Conservation (phyloP, 2,113 vertebrate species). For the Vulpes vulpes region DNA sequence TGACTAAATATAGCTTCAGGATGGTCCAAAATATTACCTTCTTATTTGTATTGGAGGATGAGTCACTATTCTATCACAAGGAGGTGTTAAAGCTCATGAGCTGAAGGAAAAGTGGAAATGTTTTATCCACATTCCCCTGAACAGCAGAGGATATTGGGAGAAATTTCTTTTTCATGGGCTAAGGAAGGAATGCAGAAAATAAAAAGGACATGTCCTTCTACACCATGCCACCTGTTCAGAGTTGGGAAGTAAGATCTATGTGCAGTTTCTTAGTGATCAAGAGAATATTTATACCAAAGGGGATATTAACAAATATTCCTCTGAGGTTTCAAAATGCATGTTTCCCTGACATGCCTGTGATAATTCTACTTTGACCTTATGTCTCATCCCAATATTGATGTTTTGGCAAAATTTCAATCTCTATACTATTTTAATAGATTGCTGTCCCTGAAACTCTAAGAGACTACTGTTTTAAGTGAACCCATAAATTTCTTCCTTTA, state of each 20-base stretch:
- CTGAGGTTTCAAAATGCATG: background rate
- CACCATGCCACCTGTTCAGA: background rate
- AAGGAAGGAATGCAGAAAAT: background rate
- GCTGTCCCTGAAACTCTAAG: background rate
- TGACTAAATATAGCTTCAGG: background rate
- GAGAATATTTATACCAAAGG: background rate
- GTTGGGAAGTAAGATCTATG: background rate
- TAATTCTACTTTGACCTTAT: background rate
- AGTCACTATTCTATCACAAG: background rate
- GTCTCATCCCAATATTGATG: background rate
- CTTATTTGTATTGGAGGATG: background rate
- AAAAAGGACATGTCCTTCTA: background rate
- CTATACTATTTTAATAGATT: background rate
- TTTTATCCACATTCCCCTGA: background rate
- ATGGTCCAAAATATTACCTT: background rate
- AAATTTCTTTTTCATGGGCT: background rate
- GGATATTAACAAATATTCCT: background rate
- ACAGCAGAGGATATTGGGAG: background rate
- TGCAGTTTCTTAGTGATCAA: background rate
- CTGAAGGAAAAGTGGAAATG: background rate
- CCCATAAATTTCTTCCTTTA: slow-evolving; percentile 18
- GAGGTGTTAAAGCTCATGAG: background rate
- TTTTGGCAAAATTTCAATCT: background rate
- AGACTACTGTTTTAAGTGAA: background rate
- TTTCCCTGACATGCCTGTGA: background rate